Evolutionary conservation across 2,797 vertebrate species (phyloP), one percentile per base, ranked within the genome.

Genomic region (Apodemus agrarius): DNA sequence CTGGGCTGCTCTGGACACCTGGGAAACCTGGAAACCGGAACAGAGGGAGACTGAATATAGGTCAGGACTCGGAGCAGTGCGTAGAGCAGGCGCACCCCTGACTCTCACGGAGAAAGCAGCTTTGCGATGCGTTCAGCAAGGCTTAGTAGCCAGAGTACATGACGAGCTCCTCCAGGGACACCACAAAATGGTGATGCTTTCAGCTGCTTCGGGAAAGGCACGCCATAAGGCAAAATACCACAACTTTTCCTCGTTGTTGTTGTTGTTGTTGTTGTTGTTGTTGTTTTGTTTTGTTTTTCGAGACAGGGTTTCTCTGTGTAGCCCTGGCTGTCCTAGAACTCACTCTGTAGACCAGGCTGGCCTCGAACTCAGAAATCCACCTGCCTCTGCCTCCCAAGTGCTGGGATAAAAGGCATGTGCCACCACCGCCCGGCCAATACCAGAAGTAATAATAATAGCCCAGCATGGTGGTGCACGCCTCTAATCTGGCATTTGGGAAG

Each of bases 1-100:
- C 84, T 83, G 96, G n/a, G 97, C 95, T 72, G 95, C 98, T 91
- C 86, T 96, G 88, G 97, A 97, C 6, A 98, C 97, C 46, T 82
- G 95, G 4, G 96, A 97, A 65, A 98, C 85, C 97, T 98, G 72
- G 40, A 79, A 29, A 61, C 11, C 92, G 69, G 37, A 49, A 8
- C 1, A 11, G 7, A 52, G 63, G 72, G 24, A 10, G 52, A 26
- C 22, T 40, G 7, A 89, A 54, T 52, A 7, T 52, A 7, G 11
- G 24, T 0, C 21, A 3, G 0, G 0, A 22, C 9, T 43, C n/a
- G 8, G 61, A 37, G 6, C 0, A 3, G 17, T 10, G 6, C 14
- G 17, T 21, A 31, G 46, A 10, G 52, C 10, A 65, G 46, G 67
- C 85, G 52, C 11, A 26, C 12, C 63, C 63, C n/a, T 5, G 49